Base-by-base conservation (phyloP, 2,888 invertebrate genomes). In the Drosophila barbarae region DNA sequence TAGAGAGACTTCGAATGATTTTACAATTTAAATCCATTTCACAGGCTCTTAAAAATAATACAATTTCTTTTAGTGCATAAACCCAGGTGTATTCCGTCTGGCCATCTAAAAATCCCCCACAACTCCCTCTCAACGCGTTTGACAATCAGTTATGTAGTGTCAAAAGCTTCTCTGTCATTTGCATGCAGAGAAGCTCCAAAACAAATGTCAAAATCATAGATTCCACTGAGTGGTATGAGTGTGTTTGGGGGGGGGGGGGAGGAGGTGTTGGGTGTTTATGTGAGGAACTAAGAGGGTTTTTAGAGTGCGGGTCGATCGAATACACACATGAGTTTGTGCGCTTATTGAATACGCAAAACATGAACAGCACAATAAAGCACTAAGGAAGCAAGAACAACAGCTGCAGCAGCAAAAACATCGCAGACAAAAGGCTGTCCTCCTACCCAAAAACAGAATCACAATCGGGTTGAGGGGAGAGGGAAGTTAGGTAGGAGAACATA, bases 161-260 rank as follows among this genome's bases (percentile, higher is more conserved):
- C 59, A 58, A 74, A 30, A 38, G 39, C 49, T 38, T 42, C 23
- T 15, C 50, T 71, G 71, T 80, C 85, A 85, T 85, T 80, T 80
- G 79, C 79, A 80, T 80, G 79, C 85, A 85, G 38, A 80, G 71
- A 59, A 65, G 65, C 64, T 63, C 49, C 23, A 83, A 82, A 83
- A 83, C 79, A 85, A 84, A 83, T 80, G 85, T 80, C 85, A 77
- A 80, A 84, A 85, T 84, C 79, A 85, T 80, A 74, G 79, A 79
- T 77, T 65, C 67, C 60, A 71, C 69, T 46, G 51, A 52, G 30
- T 46, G 30, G 30, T 46, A 9, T 9, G 38, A 21, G 34, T 8
- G 18, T 47, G 41, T 5, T 30, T 36, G 23, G 42, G 56, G 6
- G n/a, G n/a, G n/a, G n/a, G 0, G 35, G 15, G 9, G 18, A 38